Evolutionary conservation across 1,140 invertebrate genomes (phyloP), one percentile per base, ranked within the genome.

Genomic region (Hycleus phaleratus): DNA sequence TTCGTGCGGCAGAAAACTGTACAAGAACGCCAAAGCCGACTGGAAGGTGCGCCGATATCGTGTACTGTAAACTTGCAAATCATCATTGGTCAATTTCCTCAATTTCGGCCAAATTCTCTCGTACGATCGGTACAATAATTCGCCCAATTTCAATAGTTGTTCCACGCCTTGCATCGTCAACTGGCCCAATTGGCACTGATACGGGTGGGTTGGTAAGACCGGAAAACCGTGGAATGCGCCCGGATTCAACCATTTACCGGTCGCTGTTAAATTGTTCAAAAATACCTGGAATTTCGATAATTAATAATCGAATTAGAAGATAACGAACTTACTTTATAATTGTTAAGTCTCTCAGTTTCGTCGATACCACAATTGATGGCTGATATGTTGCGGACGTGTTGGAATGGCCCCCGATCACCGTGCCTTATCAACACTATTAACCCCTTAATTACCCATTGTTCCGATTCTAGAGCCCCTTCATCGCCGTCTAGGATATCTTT

Each of bases 21-120:
- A 93, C 8, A 93, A 70, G 59, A 93, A 78, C 2, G 90, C 90
- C 39, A 93, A 74, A 3, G 86, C 85, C 68, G 91, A 95, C 73
- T 96, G 93, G 62, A 91, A 91, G 8, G 93, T 96, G 66, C 93
- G 80, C 5, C 88, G 77, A 72, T 92, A 93, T 39, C 86, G 79
- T 0, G 93, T 96, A 56, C 87, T 90, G 67, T 86, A 90, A 3
- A 89, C 79, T 24, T 86, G 72, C 24, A 92, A 75, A 52, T 90
- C 84, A 12, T 83, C 81, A 64, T 74, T 74, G 43, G 67, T 71
- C 44, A 73, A 73, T 63, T 58, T 63, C 10, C 46, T 49, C 6
- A 71, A 26, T 55, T 66, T 67, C 3, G 66, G 61, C 72, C 72
- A 73, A 0, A 67, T 60, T 6, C 67, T 49, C 4, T 75, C 77